Base-by-base conservation (phyloP, 2,113 vertebrate genomes). In the Tragelaphus buxtoni region DNA sequence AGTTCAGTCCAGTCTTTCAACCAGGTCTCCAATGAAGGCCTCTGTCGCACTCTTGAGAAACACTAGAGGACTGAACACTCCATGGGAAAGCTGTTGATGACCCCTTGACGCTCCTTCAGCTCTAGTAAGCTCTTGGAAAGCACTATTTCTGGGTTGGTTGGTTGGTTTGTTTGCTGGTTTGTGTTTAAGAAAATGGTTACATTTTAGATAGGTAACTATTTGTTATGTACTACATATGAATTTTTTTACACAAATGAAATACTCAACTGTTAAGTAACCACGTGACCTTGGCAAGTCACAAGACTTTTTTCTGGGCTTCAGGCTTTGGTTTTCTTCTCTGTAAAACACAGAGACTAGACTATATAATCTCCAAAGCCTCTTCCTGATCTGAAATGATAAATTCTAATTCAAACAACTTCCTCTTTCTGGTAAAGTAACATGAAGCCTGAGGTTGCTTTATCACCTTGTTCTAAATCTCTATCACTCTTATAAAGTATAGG, bases 341-440 rank as follows among this genome's bases (percentile, higher is more conserved):
- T 84, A 65, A 49, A 80, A 72, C 17, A 84, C 4, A 14, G 22
- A 45, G 74, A 74, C 49, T 76, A 55, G 11, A 22, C 96, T 88
- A 90, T 92, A 76, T 81, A 92, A 90, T 45, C 92, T 82, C 51
- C 0, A 9, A 84, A 60, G 51, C n/a, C 35, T 63, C 93, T 95
- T 93, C 74, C 92, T 96, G 86, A 89, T 76, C 83, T 83, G 60
- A 89, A 89, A 89, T 61, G 72, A 88, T 94, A 95, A 91, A 79
- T 94, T 95, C 69, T 49, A 92, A 94, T 60, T 94, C 85, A 60
- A 79, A 82, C 49, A 82, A 77, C 94, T 97, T 97, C 95, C 90
- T 95, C 90, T 95, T 79, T 85, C 87, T 83, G 79, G 47, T 79
- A 77, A 82, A 93, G 63, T 35, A 9, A 56, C 88, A 84, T 49